These are phyloP conservation scores for Vireo altiloquus DNA, from an alignment of 2,113 vertebrate species.

Conservation along the genomic window DNA sequence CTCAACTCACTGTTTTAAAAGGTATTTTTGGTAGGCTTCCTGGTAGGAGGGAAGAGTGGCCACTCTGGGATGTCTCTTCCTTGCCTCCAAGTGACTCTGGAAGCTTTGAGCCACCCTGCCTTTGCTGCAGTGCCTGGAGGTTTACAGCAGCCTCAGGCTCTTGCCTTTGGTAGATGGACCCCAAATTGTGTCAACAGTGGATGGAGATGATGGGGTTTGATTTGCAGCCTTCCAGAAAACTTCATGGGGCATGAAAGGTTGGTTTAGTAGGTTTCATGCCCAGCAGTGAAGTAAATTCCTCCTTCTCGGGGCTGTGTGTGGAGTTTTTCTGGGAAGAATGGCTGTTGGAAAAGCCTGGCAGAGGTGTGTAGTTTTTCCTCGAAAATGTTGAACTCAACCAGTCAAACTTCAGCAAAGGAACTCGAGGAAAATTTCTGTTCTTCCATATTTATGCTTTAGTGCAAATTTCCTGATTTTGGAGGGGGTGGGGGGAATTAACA, in stretches of 20 bases:
- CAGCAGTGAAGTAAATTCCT: neutral
- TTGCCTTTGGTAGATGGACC: neutral
- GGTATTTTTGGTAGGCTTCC: neutral
- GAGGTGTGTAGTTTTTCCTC: neutral
- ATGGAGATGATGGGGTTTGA: neutral
- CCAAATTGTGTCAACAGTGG: neutral
- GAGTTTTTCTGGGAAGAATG: neutral
- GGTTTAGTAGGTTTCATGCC: neutral
- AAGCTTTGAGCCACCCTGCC: neutral
- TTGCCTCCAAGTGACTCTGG: neutral
- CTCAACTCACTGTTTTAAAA: neutral
- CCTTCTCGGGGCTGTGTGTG: neutral
- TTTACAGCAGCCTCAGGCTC: neutral
- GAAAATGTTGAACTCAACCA: neutral
- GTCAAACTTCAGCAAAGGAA: conserved; percentile 67
- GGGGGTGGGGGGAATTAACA: neutral
- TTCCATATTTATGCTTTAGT: conserved; percentile 67
- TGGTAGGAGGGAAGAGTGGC: neutral
- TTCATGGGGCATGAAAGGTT: neutral
- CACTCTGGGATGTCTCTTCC: neutral
- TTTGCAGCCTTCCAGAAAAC: neutral
- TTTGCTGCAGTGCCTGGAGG: neutral
- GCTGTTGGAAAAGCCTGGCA: conserved; percentile 11
- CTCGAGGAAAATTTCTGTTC: conserved; percentile 54
- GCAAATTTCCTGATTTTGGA: conserved; percentile 23